Percentiles rank a stretch among this genome's conserved stretches.
Evolutionary conservation across 2,888 invertebrate genomes (phyloP).

Genomic region (Mystacides longicornis): DNA sequence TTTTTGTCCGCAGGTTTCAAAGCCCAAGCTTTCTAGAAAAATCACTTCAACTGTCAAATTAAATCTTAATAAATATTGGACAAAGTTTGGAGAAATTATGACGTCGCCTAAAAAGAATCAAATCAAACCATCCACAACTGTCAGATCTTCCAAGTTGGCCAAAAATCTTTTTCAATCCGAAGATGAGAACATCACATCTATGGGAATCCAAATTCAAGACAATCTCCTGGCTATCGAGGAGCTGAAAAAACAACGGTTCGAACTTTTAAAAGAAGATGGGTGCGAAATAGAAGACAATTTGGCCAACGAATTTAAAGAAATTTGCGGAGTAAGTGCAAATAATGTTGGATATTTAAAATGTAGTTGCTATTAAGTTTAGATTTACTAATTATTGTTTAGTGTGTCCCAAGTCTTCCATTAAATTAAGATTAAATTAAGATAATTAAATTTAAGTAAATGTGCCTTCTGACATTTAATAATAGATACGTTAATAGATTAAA

Average conservation of each 20-base stretch:
- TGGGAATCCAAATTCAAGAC: not conserved
- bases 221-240: not conserved
- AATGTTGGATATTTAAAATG: not conserved
- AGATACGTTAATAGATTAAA: no score
- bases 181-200: no score
- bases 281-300: slow-evolving; percentile 51
- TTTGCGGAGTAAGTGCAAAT: slow-evolving; percentile 29
- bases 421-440: not conserved
- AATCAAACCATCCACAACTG: slow-evolving; percentile 27
- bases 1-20: slow-evolving; percentile 44
- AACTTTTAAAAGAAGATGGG: slow-evolving; percentile 35
- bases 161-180: slow-evolving; percentile 2
- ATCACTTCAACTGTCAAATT: slow-evolving; percentile 51
- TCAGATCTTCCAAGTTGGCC: not conserved
- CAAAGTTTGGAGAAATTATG: slow-evolving; percentile 52
- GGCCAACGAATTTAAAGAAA: slow-evolving; percentile 51
- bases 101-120: slow-evolving; percentile 41
- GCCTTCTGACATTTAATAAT: not conserved
- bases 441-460: not conserved
- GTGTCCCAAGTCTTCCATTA: slow-evolving; percentile 6
- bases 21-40: slow-evolving; percentile 50
- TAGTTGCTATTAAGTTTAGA: slow-evolving; percentile 3
- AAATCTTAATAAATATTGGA: slow-evolving; percentile 60
- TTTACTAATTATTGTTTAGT: not conserved
- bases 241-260: slow-evolving; percentile 39